Conservation (phyloP, 23 tunicate genomes). For the Diplosoma virens region DNA sequence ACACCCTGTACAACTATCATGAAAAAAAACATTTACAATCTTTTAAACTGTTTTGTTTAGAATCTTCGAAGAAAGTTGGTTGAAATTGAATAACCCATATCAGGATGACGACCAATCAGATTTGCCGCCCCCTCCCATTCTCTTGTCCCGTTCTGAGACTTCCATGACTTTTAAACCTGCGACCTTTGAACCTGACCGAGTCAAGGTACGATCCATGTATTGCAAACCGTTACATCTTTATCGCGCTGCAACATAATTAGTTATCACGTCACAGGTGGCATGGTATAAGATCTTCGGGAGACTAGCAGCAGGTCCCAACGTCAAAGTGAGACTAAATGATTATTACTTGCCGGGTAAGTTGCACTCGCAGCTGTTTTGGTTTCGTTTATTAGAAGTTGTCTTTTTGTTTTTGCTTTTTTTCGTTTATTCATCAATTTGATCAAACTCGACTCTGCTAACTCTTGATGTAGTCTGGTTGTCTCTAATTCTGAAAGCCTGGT, state of each 20-base stretch:
- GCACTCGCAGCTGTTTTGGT: too few species aligned
- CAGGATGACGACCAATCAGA: neutral
- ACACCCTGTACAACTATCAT: too few species aligned
- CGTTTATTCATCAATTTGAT: too few species aligned
- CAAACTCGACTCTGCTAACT: too few species aligned
- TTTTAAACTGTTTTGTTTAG: conserved; percentile 23
- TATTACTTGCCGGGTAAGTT: conserved; percentile 62
- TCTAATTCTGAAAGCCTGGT: too few species aligned
- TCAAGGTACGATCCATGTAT: conserved; percentile 13
- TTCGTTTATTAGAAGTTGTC: too few species aligned
- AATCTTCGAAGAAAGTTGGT: conserved; percentile 54
- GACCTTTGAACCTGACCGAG: conserved; percentile 41
- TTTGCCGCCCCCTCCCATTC: conserved; percentile 79
- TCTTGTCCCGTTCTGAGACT: conserved; percentile 52
- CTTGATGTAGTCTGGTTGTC: too few species aligned
- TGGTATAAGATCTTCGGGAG: conserved; percentile 88
- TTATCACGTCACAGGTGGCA: conserved; percentile 38
- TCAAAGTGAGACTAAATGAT: conserved; percentile 90
- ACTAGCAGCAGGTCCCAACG: conserved; percentile 68
- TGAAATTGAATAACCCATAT: conserved; percentile 37
- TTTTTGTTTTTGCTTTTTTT: too few species aligned
- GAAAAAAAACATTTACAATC: neutral
- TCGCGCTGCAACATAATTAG: neutral
- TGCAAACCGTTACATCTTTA: neutral
- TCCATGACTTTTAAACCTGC: conserved; percentile 85